Evolutionary conservation across 2,113 vertebrate genomes (phyloP).

Genomic region (Patagioenas fasciata): DNA sequence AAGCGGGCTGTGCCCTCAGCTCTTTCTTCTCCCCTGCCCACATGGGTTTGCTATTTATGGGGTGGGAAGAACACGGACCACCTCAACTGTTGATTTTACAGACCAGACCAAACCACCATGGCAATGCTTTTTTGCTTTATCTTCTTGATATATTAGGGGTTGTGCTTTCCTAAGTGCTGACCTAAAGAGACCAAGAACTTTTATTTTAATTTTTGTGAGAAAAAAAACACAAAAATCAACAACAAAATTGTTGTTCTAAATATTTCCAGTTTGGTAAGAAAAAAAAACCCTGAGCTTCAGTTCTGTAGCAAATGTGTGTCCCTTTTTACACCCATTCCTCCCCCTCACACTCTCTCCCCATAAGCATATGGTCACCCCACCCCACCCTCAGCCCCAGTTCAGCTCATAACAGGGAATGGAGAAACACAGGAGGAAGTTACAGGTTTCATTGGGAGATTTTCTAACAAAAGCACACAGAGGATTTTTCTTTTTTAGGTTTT

Average conservation of each 20-base stretch:
- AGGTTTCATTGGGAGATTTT: neutral
- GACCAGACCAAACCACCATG: neutral
- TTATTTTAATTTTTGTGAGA: neutral
- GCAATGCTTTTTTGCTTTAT: neutral
- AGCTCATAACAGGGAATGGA: neutral
- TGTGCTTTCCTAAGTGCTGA: neutral
- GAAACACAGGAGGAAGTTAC: neutral
- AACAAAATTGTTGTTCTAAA: neutral
- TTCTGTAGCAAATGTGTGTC: neutral
- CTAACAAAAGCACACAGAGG: neutral
- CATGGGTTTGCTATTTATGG: neutral
- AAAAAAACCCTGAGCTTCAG: fast-evolving
- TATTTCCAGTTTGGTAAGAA: neutral
- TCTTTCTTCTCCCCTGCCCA: neutral
- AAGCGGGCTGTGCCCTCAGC: neutral
- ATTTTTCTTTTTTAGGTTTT: neutral
- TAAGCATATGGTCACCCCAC: neutral
- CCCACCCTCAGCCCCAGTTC: neutral
- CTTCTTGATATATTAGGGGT: neutral
- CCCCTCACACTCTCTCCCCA: neutral
- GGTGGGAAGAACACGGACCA: neutral
- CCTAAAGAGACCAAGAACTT: neutral
- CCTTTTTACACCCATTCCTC: neutral
- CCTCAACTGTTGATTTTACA: neutral
- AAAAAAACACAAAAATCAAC: neutral